Evolutionary conservation across 2,888 invertebrate species (phyloP).

Genomic region (Callinectes sapidus): DNA sequence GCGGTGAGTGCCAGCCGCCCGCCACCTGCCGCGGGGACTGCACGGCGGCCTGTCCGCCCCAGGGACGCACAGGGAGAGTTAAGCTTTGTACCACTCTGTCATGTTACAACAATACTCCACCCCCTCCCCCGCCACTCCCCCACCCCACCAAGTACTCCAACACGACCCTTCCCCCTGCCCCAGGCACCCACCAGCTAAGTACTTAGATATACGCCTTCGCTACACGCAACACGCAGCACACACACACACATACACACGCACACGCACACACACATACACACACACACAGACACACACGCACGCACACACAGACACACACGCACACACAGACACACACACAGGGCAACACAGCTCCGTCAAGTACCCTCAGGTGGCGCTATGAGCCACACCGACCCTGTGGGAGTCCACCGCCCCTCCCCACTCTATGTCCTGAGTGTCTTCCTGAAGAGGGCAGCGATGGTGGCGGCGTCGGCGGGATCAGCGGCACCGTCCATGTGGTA

Average conservation of each 20-base stretch:
- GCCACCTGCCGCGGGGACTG: not conserved
- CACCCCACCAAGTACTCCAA: not conserved
- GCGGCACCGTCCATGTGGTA: constrained; percentile 46
- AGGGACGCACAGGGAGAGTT: not conserved
- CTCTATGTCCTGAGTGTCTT: constrained; percentile 60
- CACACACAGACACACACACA: not conserved
- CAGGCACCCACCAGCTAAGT: not conserved
- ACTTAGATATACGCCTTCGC: not conserved
- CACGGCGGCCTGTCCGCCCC: not conserved
- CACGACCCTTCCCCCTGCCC: not conserved
- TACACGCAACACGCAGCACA: not conserved
- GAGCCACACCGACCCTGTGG: not conserved
- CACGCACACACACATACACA: not conserved
- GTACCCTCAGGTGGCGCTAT: not conserved
- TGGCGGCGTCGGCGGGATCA: constrained; percentile 58
- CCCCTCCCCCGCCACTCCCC: not conserved
- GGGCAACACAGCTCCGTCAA: not conserved
- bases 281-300: not conserved
- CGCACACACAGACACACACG: too few relatives aligned
- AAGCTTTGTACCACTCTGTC: not conserved
- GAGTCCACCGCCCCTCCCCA: not conserved
- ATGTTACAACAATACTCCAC: not conserved
- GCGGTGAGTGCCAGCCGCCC: constrained; percentile 52
- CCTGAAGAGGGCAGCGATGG: constrained; percentile 65
- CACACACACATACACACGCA: not conserved